phyloP scores from a whole-genome alignment of 2,113 vertebrate genomes.

The Campylorhamphus procurvoides region DNA sequence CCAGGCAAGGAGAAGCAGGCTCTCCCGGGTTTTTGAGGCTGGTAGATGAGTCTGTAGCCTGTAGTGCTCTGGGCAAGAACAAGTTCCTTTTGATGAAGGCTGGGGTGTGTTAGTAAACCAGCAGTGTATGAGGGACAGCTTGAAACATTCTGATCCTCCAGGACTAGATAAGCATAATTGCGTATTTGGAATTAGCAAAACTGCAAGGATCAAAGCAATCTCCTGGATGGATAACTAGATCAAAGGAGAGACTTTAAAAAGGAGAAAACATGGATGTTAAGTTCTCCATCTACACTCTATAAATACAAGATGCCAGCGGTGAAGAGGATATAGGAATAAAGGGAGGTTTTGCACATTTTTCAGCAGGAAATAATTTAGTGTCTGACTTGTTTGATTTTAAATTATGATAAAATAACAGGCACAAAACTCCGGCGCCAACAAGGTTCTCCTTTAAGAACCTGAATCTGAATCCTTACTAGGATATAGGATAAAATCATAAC shows the following conservation, averaged over 20 bases:
- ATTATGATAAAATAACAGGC: slow-evolving; percentile 51
- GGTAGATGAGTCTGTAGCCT: background rate
- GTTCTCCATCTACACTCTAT: slow-evolving; percentile 32
- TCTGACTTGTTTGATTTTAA: slow-evolving; percentile 54
- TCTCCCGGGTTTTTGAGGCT: background rate
- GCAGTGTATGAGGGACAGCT: slow-evolving; percentile 1
- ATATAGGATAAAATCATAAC: slow-evolving; percentile 35
- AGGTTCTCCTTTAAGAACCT: background rate
- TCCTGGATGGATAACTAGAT: slow-evolving; percentile 52
- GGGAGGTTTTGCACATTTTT: slow-evolving; percentile 33
- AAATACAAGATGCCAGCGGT: slow-evolving; percentile 49
- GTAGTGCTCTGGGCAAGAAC: slow-evolving; percentile 18
- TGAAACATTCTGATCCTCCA: slow-evolving; percentile 46
- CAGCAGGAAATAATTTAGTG: slow-evolving; percentile 45
- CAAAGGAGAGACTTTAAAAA: slow-evolving; percentile 62
- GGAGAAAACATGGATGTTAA: slow-evolving; percentile 59
- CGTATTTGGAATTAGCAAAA: slow-evolving; percentile 54
- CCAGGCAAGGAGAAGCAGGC: background rate
- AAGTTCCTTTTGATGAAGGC: slow-evolving; percentile 18
- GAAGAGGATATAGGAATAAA: slow-evolving; percentile 47
- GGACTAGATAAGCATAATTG: slow-evolving; percentile 63
- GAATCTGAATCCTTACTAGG: slow-evolving; percentile 18
- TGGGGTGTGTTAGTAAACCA: slow-evolving; percentile 23
- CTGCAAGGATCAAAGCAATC: slow-evolving; percentile 56
- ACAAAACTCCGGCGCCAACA: slow-evolving; percentile 19